Evolutionary conservation across 1,140 invertebrate species (phyloP), one percentile per base, ranked within the genome.

Genomic region (Ridgeia piscesae): DNA sequence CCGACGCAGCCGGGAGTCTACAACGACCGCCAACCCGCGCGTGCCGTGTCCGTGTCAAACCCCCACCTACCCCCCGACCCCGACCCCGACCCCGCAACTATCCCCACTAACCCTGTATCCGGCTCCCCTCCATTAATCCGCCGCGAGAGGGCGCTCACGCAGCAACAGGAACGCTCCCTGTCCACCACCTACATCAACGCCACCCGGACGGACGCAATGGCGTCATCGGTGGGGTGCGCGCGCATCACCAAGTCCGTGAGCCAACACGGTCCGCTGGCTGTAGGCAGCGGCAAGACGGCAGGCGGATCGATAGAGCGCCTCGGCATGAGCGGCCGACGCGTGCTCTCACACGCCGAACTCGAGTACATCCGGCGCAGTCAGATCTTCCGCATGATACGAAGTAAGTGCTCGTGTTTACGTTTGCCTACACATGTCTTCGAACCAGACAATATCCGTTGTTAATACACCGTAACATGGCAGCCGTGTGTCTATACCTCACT

Each of bases 161-260:
- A 77, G 58, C 58, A 77, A 77, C 58, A 77, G 58, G 58, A 48
- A 35, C 91, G 35, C 48, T 91, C 34, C 42, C 91, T 48, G 42
- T 48, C 91, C 31, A 33, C 91, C 34, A 91, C 91, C 34, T 91
- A 90, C 89, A 90, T 35, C 89, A 90, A 90, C 89, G 35, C 89
- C 89, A 77, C 58, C 34, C 89, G 89, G 33, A 27, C 89, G 89
- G 35, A 90, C 34, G 35, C 89, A 17, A 33, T 42, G 89, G 34
- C 34, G 33, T 90, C 89, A 90, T 34, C 89, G 34, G 33, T 92
- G 48, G 48, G 33, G 11, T 34, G 91, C 42, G 34, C 50, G n/a
- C 91, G 91, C 33, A 92, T 92, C 17, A 92, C 88, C 48, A 92
- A 92, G 77, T 92, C 91, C 50, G 33, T 92, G 48, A 92, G 91